phyloP scores from a whole-genome alignment of 2,888 invertebrate genomes.

The Tryphoninae sp. region DNA sequence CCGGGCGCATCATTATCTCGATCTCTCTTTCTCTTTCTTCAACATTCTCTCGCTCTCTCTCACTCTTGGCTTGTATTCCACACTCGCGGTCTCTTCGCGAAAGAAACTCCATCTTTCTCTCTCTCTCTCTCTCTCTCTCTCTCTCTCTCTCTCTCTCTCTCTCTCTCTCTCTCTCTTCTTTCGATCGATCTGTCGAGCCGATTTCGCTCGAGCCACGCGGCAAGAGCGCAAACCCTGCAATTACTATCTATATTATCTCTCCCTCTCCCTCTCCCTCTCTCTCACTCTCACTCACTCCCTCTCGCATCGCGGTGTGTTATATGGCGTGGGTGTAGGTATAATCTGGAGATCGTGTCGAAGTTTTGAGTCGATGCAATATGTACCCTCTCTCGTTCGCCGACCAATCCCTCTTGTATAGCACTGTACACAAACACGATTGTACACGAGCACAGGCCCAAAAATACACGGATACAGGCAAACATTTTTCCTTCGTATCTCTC shows the following conservation, averaged over 20 bases:
- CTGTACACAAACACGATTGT: constrained; percentile 14
- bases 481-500: constrained; percentile 5
- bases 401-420: constrained; percentile 41
- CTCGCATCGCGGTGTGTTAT: constrained; percentile 59
- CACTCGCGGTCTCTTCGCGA: constrained; percentile 36
- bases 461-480: background rate
- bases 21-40: constrained; percentile 62
- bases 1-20: constrained; percentile 77
- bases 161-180: constrained; percentile 57
- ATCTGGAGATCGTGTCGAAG: constrained; percentile 78
- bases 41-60: constrained; percentile 54
- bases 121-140: constrained; percentile 51
- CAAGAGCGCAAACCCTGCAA: constrained; percentile 63
- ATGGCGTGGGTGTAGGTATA: constrained; percentile 77
- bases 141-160: constrained; percentile 30
- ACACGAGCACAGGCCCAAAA: constrained; percentile 9
- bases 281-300: background rate
- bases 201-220: constrained; percentile 69
- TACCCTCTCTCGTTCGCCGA: constrained; percentile 8
- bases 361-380: constrained; percentile 47
- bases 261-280: constrained; percentile 11
- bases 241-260: constrained; percentile 68
- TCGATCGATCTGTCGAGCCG: constrained; percentile 77
- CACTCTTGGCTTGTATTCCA: constrained; percentile 52
- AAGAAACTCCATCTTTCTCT: constrained; percentile 37